Conservation (phyloP, 1,140 invertebrate species). For the Heliconius himera region DNA sequence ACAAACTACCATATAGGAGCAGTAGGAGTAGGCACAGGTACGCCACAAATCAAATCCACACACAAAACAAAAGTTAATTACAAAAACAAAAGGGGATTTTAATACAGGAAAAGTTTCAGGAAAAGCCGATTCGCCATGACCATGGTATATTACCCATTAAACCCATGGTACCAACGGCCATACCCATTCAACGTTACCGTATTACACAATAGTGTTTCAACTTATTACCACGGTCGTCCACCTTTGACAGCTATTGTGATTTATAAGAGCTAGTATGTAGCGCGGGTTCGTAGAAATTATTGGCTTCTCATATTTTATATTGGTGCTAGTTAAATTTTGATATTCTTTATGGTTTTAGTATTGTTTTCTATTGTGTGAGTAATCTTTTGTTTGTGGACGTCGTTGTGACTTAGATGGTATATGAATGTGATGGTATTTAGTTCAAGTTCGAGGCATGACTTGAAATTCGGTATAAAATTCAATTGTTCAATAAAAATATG, state of each 20-base stretch:
- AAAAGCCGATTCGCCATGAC: slow-evolving; percentile 41
- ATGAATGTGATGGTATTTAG: too few relatives aligned
- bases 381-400: background rate
- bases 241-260: slow-evolving; percentile 50
- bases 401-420: too few relatives aligned
- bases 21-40: background rate
- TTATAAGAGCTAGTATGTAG: background rate
- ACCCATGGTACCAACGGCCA: slow-evolving; percentile 38
- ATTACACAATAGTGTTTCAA: slow-evolving; percentile 74
- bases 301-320: background rate
- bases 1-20: background rate
- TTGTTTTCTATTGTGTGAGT: background rate
- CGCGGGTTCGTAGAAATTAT: background rate
- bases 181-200: slow-evolving; percentile 64
- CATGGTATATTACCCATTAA: slow-evolving; percentile 53
- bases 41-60: background rate
- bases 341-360: background rate
- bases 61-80: slow-evolving; percentile 15
- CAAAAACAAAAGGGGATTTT: background rate
- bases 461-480: too few relatives aligned
- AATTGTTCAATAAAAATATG: too few relatives aligned
- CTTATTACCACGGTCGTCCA: slow-evolving; percentile 71
- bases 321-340: background rate
- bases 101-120: slow-evolving; percentile 36
- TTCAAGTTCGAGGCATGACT: too few relatives aligned